Percentiles rank a stretch among this genome's conserved stretches.
These are phyloP conservation scores for Etia nguti DNA, from an alignment of 2,113 vertebrate genomes.

Conservation along the genomic window DNA sequence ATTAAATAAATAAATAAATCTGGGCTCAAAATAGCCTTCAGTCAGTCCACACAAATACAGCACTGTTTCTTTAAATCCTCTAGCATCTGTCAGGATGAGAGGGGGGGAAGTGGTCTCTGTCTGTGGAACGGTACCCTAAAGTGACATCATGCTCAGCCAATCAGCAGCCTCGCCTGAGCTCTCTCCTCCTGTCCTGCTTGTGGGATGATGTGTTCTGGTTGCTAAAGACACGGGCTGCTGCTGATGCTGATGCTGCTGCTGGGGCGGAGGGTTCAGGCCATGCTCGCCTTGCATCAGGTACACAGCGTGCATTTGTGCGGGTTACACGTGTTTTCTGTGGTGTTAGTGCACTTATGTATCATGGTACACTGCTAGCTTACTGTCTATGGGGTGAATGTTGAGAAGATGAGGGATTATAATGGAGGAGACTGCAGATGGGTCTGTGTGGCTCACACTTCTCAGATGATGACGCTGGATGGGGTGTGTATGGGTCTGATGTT, in stretches of 20 bases:
- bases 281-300: slow-evolving; percentile 45
- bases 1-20: background rate
- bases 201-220: slow-evolving; percentile 19
- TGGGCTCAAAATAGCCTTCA: background rate
- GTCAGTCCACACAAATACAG: slow-evolving; percentile 22
- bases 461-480: slow-evolving; percentile 20
- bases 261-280: slow-evolving; percentile 30
- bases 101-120: slow-evolving; percentile 5
- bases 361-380: background rate
- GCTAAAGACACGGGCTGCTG: slow-evolving; percentile 17
- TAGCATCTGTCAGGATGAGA: slow-evolving; percentile 46
- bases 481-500: slow-evolving; percentile 5
- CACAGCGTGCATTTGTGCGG: background rate
- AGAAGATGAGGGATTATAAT: background rate
- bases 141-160: slow-evolving; percentile 66
- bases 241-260: slow-evolving; percentile 23
- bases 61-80: slow-evolving; percentile 62
- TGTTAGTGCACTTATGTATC: background rate
- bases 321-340: background rate
- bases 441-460: slow-evolving; percentile 32
- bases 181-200: slow-evolving; percentile 19
- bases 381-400: background rate
- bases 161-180: slow-evolving; percentile 14
- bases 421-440: slow-evolving; percentile 34
- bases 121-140: slow-evolving; percentile 46